These are phyloP conservation scores for Tetanocera ferruginea DNA, from an alignment of 2,888 invertebrate genomes.

Conservation along the genomic window DNA sequence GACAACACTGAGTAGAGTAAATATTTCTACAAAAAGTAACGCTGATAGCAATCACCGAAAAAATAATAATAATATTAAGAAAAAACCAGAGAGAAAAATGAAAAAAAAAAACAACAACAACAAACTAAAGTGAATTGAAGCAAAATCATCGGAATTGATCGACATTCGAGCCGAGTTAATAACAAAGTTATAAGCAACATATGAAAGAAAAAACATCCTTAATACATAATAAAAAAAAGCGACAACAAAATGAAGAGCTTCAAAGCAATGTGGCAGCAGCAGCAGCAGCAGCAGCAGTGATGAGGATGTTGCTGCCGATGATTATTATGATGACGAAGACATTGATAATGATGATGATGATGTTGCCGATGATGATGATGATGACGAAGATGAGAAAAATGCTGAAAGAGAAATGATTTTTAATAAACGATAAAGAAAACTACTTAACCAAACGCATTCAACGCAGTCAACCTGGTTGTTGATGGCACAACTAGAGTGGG, in stretches of 20 bases:
- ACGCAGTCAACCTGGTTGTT: not conserved
- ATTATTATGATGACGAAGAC: conserved; percentile 34
- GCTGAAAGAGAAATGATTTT: conserved; percentile 67
- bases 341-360: conserved; percentile 3
- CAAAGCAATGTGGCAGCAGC: conserved; percentile 30
- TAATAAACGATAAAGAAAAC: conserved; percentile 68
- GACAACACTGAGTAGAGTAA: conserved; percentile 57
- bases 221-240: not conserved
- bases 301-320: conserved; percentile 10
- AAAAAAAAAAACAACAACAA: not conserved
- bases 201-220: conserved; percentile 9
- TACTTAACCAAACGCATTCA: conserved; percentile 53
- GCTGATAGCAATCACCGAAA: conserved; percentile 49
- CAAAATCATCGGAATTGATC: conserved; percentile 61
- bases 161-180: conserved; percentile 65
- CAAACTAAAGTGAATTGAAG: not conserved
- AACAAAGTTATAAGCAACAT: conserved; percentile 56
- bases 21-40: conserved; percentile 58
- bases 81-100: conserved; percentile 3
- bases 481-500: not conserved
- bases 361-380: not conserved
- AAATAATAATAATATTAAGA: conserved; percentile 24
- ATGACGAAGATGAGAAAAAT: conserved; percentile 49
- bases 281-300: conserved; percentile 11
- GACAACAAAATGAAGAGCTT: conserved; percentile 16